phyloP scores from a whole-genome alignment of 2,113 vertebrate genomes.

The Ranitomeya variabilis region DNA sequence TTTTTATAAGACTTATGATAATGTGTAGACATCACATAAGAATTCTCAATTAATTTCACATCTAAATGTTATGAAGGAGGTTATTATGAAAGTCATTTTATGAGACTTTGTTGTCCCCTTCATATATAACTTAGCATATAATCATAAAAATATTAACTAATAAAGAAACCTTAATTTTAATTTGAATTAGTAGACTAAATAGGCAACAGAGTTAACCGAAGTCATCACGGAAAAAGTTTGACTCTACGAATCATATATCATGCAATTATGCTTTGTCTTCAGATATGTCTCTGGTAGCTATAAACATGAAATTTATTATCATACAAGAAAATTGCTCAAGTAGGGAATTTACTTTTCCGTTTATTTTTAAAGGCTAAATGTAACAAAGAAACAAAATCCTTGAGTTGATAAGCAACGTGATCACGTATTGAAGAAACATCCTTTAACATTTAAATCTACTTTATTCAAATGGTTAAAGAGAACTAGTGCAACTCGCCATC shows the following conservation, averaged over 20 bases:
- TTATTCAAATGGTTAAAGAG: not conserved
- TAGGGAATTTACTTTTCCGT: not conserved
- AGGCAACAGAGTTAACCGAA: not conserved
- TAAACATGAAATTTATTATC: not conserved
- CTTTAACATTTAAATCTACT: not conserved
- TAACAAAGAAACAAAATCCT: not conserved
- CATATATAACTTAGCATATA: not conserved
- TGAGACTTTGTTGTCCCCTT: not conserved
- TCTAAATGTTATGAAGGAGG: not conserved
- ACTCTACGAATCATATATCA: not conserved
- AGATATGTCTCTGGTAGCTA: not conserved
- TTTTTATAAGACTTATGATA: not conserved
- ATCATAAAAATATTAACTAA: not conserved
- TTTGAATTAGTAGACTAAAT: too few relatives aligned
- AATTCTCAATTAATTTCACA: not conserved
- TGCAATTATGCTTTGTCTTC: not conserved
- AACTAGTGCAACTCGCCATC: not conserved
- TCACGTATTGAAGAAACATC: not conserved
- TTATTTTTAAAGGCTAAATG: not conserved
- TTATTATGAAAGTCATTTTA: not conserved
- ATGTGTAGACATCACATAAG: not conserved
- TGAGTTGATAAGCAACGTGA: too few relatives aligned
- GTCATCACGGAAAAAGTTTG: not conserved
- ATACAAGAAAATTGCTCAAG: not conserved
- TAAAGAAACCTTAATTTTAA: too few relatives aligned